phyloP scores from a whole-genome alignment of 1,140 invertebrate genomes.

The Lasioglossum albipes region DNA sequence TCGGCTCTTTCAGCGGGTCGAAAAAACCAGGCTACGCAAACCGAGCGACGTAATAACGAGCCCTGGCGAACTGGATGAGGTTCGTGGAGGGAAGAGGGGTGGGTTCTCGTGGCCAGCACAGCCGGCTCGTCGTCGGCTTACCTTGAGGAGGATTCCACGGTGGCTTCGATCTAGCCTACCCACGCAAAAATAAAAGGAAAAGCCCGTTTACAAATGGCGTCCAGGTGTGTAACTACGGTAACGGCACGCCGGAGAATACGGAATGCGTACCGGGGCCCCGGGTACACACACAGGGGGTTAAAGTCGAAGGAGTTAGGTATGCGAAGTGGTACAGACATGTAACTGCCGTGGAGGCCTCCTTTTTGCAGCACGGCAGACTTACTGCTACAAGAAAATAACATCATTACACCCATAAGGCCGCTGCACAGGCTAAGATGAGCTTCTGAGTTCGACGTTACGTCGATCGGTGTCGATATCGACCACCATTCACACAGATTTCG shows the following conservation, averaged over 20 bases:
- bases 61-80: neutral
- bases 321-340: conserved; percentile 61
- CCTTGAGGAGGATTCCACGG: conserved; percentile 36
- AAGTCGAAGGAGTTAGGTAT: conserved; percentile 59
- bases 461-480: no score
- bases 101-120: neutral
- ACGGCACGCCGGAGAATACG: conserved; percentile 60
- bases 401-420: conserved; percentile 68
- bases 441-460: neutral
- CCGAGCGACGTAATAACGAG: conserved; percentile 41
- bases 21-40: conserved; percentile 14
- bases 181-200: conserved; percentile 56
- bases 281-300: conserved; percentile 51
- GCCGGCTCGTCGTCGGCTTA: conserved; percentile 50
- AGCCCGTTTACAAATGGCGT: conserved; percentile 49
- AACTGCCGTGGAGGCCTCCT: conserved; percentile 59
- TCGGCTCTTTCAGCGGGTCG: conserved; percentile 29
- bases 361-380: conserved; percentile 62
- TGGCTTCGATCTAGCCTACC: conserved; percentile 55
- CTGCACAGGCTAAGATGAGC: conserved; percentile 24
- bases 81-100: neutral
- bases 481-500: no score
- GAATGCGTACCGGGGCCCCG: conserved; percentile 52
- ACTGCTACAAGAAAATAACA: conserved; percentile 74
- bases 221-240: conserved; percentile 64